Percentiles rank a stretch among this genome's conserved stretches.
These are phyloP conservation scores for Theristicus caerulescens DNA, from an alignment of 2,113 vertebrate genomes.

Conservation along the genomic window DNA sequence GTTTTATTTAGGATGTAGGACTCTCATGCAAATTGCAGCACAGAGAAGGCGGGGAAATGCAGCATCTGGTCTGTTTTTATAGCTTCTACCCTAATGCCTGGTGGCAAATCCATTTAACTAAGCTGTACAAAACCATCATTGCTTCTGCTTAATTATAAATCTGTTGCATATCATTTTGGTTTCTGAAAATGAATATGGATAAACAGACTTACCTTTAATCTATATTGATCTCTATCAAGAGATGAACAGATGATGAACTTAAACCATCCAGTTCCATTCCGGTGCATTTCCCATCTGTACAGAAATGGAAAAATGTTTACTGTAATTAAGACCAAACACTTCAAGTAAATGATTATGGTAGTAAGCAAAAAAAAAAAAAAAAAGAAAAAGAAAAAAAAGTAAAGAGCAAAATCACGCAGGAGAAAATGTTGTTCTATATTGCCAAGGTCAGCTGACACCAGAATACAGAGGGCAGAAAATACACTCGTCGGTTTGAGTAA, in stretches of 20 bases:
- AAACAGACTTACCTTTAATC: constrained; percentile 59
- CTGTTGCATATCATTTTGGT: constrained; percentile 22
- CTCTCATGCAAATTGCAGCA: not conserved
- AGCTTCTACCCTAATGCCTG: not conserved
- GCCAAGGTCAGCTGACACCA: not conserved
- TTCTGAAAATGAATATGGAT: constrained; percentile 49
- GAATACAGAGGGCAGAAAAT: not conserved
- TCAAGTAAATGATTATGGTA: not conserved
- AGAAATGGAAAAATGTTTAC: constrained; percentile 27
- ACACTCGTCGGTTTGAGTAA: fast-evolving
- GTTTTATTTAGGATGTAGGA: not conserved
- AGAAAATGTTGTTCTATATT: not conserved
- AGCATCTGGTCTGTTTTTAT: constrained; percentile 42
- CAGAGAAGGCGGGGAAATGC: not conserved
- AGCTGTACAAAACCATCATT: constrained; percentile 30
- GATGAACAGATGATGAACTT: constrained; percentile 54
- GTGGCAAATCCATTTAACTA: constrained; percentile 48
- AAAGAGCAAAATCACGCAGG: not conserved
- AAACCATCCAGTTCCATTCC: constrained; percentile 16
- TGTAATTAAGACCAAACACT: constrained; percentile 42
- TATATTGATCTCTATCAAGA: constrained; percentile 47
- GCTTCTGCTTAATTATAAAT: constrained; percentile 61
- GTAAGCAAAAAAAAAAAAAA: not conserved
- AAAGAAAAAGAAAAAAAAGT: too few species aligned
- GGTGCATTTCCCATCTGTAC: constrained; percentile 38